Conservation (phyloP, 2,113 vertebrate genomes). For the Sturnira hondurensis region DNA sequence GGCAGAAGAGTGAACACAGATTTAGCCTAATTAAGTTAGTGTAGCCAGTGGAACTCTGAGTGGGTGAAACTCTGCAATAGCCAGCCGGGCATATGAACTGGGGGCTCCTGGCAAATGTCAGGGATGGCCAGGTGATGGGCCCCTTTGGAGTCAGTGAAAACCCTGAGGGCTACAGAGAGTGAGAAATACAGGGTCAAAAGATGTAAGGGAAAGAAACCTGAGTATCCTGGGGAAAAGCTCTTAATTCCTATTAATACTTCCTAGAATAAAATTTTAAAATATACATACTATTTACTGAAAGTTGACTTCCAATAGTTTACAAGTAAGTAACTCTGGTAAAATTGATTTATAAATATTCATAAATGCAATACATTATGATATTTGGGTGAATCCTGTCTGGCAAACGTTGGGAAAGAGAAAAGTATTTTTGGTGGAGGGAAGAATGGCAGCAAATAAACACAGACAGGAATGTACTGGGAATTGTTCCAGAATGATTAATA, state of each 20-base stretch:
- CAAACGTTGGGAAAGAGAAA: not conserved
- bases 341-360: not conserved
- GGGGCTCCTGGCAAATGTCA: not conserved
- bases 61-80: not conserved
- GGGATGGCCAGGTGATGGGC: no score
- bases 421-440: not conserved
- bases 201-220: not conserved
- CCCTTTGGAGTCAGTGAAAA: not conserved
- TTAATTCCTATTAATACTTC: not conserved
- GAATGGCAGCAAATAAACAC: not conserved
- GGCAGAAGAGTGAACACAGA: not conserved
- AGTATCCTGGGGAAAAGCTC: not conserved
- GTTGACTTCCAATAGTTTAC: not conserved
- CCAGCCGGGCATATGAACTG: not conserved
- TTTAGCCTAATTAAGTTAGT: not conserved
- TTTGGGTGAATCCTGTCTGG: not conserved
- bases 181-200: not conserved
- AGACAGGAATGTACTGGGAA: not conserved
- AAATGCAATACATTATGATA: not conserved
- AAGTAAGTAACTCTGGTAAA: not conserved
- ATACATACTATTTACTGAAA: not conserved
- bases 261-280: not conserved
- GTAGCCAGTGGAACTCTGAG: not conserved
- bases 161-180: rapidly evolving
- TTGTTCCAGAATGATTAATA: not conserved